Evolutionary conservation across 92 coral and sea anemone species (phyloP).

Genomic region (Pocillopora grandis): DNA sequence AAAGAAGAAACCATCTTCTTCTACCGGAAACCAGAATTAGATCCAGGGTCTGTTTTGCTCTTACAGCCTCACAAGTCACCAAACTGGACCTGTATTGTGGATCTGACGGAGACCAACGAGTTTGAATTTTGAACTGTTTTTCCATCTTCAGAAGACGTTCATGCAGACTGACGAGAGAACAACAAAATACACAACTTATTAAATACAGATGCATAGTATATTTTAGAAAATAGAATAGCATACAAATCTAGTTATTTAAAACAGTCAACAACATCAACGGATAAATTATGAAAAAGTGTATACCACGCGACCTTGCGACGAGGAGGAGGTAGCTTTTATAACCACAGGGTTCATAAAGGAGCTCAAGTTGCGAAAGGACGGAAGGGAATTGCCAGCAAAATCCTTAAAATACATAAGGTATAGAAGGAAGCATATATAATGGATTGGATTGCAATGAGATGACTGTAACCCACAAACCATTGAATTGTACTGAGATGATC

Average conservation of each 20-base stretch:
- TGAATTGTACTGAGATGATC: no score
- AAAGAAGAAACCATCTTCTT: constrained; percentile 67
- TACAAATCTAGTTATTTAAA: neutral
- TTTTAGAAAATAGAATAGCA: neutral
- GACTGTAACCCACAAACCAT: no score
- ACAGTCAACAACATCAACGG: no score
- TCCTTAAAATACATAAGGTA: no score
- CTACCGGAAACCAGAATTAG: constrained; percentile 56
- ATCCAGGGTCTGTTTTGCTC: constrained; percentile 54
- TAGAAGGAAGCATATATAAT: no score
- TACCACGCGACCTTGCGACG: no score
- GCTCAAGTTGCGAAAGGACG: no score
- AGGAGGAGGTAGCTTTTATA: no score
- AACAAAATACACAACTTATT: neutral
- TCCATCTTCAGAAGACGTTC: constrained; percentile 45
- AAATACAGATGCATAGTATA: neutral
- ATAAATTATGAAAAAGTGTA: no score
- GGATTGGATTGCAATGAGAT: no score
- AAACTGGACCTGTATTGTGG: constrained; percentile 45
- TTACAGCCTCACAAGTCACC: constrained; percentile 45
- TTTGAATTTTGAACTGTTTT: constrained; percentile 30
- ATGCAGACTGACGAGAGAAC: constrained; percentile 12
- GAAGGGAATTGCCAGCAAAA: no score
- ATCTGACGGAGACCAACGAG: constrained; percentile 53
- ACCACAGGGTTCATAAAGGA: no score